These are phyloP conservation scores for Campylomormyrus tamandua DNA, from an alignment of 2,113 vertebrate genomes.

Conservation along the genomic window DNA sequence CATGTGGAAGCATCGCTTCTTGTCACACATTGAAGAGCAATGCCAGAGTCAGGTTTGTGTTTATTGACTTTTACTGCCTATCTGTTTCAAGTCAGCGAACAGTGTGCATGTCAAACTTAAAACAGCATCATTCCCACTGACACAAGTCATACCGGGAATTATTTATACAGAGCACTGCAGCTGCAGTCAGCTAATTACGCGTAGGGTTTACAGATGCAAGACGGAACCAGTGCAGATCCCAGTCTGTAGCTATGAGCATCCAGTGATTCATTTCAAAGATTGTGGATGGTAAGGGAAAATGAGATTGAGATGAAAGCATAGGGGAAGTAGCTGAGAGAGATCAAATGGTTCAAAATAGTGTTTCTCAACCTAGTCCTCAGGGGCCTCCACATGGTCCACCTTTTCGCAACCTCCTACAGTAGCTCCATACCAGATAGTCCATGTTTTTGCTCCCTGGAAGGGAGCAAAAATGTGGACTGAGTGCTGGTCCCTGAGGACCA, in stretches of 20 bases:
- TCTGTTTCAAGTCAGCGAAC: background rate
- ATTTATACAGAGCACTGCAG: background rate
- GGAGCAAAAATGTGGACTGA: background rate
- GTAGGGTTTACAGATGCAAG: background rate
- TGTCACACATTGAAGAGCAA: background rate
- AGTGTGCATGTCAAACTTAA: background rate
- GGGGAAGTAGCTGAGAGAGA: background rate
- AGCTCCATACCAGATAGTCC: background rate
- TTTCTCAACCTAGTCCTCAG: background rate
- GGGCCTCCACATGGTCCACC: background rate
- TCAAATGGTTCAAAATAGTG: background rate
- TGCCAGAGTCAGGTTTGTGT: background rate
- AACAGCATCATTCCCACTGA: background rate
- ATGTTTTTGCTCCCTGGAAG: background rate
- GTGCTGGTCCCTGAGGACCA: background rate
- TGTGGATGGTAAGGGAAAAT: background rate
- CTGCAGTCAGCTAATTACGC: background rate
- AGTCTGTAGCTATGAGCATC: background rate
- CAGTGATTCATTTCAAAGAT: background rate
- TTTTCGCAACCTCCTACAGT: background rate
- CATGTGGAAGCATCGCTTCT: background rate
- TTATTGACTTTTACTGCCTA: background rate
- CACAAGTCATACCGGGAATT: background rate
- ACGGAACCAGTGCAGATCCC: background rate
- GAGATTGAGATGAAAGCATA: background rate